Conservation (phyloP, 2,888 invertebrate species). For the Amphiduros pacificus region DNA sequence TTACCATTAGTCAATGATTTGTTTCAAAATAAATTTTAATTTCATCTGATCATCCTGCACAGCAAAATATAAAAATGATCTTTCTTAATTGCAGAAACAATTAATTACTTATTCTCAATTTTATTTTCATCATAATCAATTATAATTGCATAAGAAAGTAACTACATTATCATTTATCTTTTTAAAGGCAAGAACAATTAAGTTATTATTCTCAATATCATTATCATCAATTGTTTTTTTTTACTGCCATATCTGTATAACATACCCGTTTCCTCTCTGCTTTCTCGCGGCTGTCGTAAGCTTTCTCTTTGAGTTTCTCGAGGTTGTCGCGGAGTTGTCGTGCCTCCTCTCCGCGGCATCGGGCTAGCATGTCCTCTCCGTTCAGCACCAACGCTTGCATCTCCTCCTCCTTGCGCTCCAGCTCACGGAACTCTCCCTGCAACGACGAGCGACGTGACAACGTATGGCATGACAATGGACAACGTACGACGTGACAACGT, state of each 20-base stretch:
- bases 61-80: no score
- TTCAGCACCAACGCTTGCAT: constrained; percentile 46
- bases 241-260: neutral
- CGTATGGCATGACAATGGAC: no score
- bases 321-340: constrained; percentile 46
- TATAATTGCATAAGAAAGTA: no score
- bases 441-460: no score
- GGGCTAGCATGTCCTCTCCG: constrained; percentile 52
- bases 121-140: no score
- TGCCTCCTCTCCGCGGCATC: constrained; percentile 49
- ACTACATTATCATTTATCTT: no score
- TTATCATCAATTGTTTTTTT: neutral
- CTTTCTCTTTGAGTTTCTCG: constrained; percentile 47
- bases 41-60: neutral
- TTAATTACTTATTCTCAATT: no score
- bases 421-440: constrained; percentile 28
- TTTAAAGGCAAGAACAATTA: neutral
- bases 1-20: no score
- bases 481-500: no score
- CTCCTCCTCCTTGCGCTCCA: constrained; percentile 47
- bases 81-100: no score
- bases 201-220: neutral
- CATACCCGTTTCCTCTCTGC: constrained; percentile 51
- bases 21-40: neutral
- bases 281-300: constrained; percentile 49